Evolutionary conservation across 2,113 vertebrate genomes (phyloP).

Genomic region (Lates calcarifer): DNA sequence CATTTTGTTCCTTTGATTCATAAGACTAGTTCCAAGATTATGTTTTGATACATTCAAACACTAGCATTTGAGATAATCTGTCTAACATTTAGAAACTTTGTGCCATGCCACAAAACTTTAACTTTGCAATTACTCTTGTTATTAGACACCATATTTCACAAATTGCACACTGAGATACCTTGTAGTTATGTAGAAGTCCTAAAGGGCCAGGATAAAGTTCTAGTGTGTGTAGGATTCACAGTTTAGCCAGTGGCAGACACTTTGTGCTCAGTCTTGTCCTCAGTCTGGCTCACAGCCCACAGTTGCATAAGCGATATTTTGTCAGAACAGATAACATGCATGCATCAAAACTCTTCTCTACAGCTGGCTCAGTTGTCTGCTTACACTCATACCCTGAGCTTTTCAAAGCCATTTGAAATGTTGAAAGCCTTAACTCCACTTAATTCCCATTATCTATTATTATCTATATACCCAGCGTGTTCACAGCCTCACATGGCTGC

Average conservation of each 20-base stretch:
- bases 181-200: background rate
- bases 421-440: constrained; percentile 14
- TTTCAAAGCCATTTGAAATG: constrained; percentile 14
- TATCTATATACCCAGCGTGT: constrained; percentile 35
- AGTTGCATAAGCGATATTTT: constrained; percentile 68
- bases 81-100: too few relatives aligned
- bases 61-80: too few relatives aligned
- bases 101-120: too few relatives aligned
- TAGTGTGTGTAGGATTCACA: background rate
- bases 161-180: background rate
- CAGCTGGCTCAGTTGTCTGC: constrained; percentile 9
- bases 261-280: constrained; percentile 45
- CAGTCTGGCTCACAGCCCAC: constrained; percentile 54
- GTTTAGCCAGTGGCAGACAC: constrained; percentile 19
- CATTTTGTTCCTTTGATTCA: too few relatives aligned
- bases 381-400: background rate
- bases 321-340: constrained; percentile 48
- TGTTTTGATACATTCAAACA: too few relatives aligned
- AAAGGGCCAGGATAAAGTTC: background rate
- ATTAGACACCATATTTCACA: too few relatives aligned
- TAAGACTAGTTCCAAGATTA: too few relatives aligned
- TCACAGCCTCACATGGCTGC: constrained; percentile 7
- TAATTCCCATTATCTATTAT: constrained; percentile 30
- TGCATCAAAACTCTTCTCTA: constrained; percentile 25
- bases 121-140: too few relatives aligned